phyloP scores from a whole-genome alignment of 2,797 vertebrate genomes.

The Gobio occitaniae region DNA sequence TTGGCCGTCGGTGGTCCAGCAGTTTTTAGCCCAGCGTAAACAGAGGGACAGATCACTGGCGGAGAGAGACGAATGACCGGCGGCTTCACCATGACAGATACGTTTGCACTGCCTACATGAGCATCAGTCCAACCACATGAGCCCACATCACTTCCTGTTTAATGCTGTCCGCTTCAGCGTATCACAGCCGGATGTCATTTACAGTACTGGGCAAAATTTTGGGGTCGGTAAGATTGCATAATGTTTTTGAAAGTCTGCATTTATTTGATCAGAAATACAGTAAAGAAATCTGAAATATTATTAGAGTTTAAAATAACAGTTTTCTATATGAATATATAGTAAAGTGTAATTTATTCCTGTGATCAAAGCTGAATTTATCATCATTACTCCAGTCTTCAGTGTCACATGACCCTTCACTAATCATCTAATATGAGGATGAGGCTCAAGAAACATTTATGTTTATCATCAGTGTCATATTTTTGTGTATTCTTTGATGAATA shows the following conservation, averaged over 20 bases:
- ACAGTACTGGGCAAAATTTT: neutral
- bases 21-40: constrained; percentile 60
- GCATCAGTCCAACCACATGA: neutral
- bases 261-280: neutral
- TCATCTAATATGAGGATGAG: neutral
- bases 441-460: neutral
- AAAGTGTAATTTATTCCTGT: neutral
- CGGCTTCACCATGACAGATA: neutral
- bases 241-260: neutral
- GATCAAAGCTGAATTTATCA: neutral
- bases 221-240: neutral
- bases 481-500: neutral
- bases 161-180: neutral
- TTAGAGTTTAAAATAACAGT: neutral
- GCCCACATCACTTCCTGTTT: constrained; percentile 13
- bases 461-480: neutral
- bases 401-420: neutral
- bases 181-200: neutral
- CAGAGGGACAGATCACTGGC: constrained; percentile 9
- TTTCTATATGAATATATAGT: neutral
- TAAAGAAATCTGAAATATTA: neutral
- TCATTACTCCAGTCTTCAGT: neutral
- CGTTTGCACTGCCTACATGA: neutral
- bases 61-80: constrained; percentile 37
- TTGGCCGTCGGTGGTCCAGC: constrained; percentile 55